A percentile compares a stretch with the other conserved stretches of the same genome.
phyloP scores from a whole-genome alignment of 1,140 invertebrate species.

The Aphis craccivora region DNA sequence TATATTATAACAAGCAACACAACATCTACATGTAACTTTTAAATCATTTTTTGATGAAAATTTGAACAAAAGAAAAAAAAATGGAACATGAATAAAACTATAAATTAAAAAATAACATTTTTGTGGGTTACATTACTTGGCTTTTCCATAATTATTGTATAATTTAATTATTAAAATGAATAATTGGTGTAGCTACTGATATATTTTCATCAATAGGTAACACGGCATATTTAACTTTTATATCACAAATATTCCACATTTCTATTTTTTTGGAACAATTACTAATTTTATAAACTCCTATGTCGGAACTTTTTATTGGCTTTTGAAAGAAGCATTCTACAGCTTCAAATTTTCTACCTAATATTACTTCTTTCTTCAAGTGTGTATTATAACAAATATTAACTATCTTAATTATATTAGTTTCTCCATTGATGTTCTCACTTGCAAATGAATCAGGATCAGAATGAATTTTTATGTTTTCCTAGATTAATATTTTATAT shows the following conservation, averaged over 20 bases:
- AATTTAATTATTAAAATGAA: conserved; percentile 14
- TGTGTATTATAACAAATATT: not conserved
- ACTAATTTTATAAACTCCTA: conserved; percentile 8
- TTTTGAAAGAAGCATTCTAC: not conserved
- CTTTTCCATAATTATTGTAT: too few relatives aligned
- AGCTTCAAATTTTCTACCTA: conserved; percentile 9
- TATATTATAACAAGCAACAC: too few relatives aligned
- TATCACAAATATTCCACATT: not conserved
- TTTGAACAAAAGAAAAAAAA: too few relatives aligned
- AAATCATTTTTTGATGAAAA: too few relatives aligned
- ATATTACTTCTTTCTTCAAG: not conserved
- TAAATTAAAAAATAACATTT: too few relatives aligned
- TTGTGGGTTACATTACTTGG: too few relatives aligned
- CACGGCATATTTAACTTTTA: not conserved
- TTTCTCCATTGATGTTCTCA: not conserved
- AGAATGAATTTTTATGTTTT: not conserved
- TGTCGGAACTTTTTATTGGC: not conserved
- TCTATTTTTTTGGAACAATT: not conserved
- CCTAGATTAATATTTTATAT: not conserved
- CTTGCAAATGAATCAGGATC: not conserved
- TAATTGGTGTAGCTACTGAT: not conserved
- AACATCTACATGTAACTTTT: too few relatives aligned
- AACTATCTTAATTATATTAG: not conserved
- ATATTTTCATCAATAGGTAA: not conserved
- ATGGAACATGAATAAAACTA: too few relatives aligned